Evolutionary conservation across 1,140 invertebrate species (phyloP).

Genomic region (Bombus superbus): DNA sequence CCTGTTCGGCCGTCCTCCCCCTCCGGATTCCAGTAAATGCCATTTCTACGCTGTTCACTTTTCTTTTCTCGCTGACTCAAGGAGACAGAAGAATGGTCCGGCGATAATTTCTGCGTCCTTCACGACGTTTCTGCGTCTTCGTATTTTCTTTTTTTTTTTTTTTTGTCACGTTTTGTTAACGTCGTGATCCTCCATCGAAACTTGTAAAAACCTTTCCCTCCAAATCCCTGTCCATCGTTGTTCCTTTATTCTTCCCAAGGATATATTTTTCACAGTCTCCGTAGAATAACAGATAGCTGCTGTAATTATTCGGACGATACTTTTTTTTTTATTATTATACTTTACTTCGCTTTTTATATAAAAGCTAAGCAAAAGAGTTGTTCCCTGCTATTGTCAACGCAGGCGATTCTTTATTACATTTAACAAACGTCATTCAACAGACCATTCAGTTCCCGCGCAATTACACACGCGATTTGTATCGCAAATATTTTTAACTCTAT

Average conservation of each 20-base stretch:
- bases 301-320: neutral
- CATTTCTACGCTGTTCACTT: slow-evolving; percentile 22
- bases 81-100: neutral
- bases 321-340: neutral
- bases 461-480: neutral
- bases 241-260: neutral
- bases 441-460: too few species aligned
- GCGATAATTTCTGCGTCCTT: neutral
- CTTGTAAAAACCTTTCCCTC: neutral
- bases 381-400: neutral
- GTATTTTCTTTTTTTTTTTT: too few species aligned
- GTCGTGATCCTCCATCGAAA: neutral
- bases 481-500: slow-evolving; percentile 15
- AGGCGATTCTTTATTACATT: too few species aligned
- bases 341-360: neutral
- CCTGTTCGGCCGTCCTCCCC: neutral
- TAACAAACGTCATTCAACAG: too few species aligned
- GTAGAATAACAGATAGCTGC: neutral
- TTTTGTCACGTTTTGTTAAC: neutral
- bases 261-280: neutral
- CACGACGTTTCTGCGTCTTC: neutral
- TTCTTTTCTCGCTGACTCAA: neutral
- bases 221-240: neutral
- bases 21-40: neutral
- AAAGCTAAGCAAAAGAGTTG: neutral